Evolutionary conservation across 2,888 invertebrate species (phyloP), one percentile per base, ranked within the genome.

Genomic region (Agonopterix heracliana): DNA sequence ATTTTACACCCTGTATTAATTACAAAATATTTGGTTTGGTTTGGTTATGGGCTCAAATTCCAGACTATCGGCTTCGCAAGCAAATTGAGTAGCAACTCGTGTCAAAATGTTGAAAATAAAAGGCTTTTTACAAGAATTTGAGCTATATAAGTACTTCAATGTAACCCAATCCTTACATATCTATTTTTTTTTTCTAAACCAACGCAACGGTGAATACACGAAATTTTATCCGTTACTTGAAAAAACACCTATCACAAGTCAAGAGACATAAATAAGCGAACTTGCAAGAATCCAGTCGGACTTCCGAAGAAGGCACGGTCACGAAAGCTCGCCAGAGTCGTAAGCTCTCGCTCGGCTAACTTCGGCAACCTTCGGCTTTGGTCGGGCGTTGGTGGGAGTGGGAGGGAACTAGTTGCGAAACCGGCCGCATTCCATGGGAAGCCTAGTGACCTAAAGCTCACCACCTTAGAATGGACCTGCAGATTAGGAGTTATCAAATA

Each of bases 391-490:
- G 49, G 74, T 79, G 61, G 58, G 78, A 63, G 80, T 59, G 61
- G 54, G 68, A 61, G 54, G 67, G 77, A 84, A 86, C 84, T 83
- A 84, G 83, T 85, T 84, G 85, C 86, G 75, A 87, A 85, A 81
- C 68, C 73, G 78, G 66, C 78, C 75, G 73, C 87, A 86, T 87
- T 86, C 87, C 83, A 57, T 44, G 47, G 66, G 11, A 11, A 54
- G 61, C 86, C 87, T 78, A 87, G 74, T 88, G 81, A 87, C 87
- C 87, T 72, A 86, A 82, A 83, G 80, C 76, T 34, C 13, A 7
- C 17, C 11, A 38, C 38, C 11, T 71, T 56, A 26, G 26, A 54
- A 50, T 53, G 61, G 59, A 63, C 56, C 54, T 63, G 54, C 59
- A 51, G 53, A 54, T 55, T 51, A 50, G 47, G 17, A 34, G 34